Evolutionary conservation across 2,113 vertebrate genomes (phyloP).

Genomic region (Grammomys surdaster): DNA sequence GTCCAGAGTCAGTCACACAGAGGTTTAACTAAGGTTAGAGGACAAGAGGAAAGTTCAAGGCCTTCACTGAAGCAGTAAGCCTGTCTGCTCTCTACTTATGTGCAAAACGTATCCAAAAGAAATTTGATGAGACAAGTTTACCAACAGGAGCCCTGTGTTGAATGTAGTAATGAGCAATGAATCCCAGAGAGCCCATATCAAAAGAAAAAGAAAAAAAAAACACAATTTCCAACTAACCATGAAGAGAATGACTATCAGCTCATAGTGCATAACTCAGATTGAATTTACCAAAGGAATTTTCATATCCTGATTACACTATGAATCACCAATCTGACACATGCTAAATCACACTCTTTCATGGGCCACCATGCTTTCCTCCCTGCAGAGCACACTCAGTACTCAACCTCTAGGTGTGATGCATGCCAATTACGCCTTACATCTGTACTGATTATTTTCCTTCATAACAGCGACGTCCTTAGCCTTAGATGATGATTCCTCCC

Average conservation of each 20-base stretch:
- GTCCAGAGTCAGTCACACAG: conserved; percentile 12
- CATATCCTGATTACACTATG: not conserved
- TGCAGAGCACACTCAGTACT: not conserved
- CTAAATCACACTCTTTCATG: not conserved
- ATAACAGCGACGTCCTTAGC: not conserved
- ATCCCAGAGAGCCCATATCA: not conserved
- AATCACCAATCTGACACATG: conserved; percentile 25
- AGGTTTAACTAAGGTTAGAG: conserved; percentile 19
- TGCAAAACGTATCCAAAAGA: not conserved
- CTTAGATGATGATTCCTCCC: not conserved
- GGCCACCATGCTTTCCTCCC: not conserved
- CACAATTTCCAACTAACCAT: conserved; percentile 41
- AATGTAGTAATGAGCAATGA: not conserved
- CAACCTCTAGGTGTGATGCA: not conserved
- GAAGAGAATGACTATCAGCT: conserved; percentile 37
- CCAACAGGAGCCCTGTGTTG: not conserved
- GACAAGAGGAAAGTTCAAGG: conserved; percentile 12
- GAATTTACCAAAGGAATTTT: conserved; percentile 38
- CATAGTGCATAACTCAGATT: not conserved
- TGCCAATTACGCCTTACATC: conserved; percentile 5
- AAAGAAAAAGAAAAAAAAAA: not conserved
- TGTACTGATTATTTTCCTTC: conserved; percentile 19
- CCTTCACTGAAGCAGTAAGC: not conserved
- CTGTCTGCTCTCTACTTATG: not conserved
- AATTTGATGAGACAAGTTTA: not conserved